Base-by-base conservation (phyloP, 2,888 invertebrate genomes). In the Hirtodrosophila duncani region DNA sequence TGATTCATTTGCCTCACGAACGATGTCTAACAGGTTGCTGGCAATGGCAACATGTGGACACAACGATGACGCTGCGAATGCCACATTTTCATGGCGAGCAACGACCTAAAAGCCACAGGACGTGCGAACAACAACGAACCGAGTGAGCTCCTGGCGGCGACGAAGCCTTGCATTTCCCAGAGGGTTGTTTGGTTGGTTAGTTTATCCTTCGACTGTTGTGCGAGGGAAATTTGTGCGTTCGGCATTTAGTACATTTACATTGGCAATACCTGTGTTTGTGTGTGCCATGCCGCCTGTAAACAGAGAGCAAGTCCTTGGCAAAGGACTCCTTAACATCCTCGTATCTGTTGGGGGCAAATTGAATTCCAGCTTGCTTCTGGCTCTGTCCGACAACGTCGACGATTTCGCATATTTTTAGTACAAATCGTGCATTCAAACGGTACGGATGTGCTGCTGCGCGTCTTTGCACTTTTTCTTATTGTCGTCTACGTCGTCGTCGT, bases 381-480 rank as follows among this genome's bases (percentile, higher is more conserved):
- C 71, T 33, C 50, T 57, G 55, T 49, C 64, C 77, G 58, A 62
- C 39, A 48, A 37, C 24, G 48, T 38, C 37, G 51, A 42, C 24
- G 27, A 36, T 31, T 31, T 38, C 20, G 17, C 42, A 33, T 29
- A 37, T 51, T 65, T 84, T 85, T 86, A 85, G 85, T 85, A 85
- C 86, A 85, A 84, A 83, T 85, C 85, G 85, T 85, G 84, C 83
- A 69, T 83, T 86, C 84, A 72, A 77, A 83, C 82, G 83, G 83
- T 85, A 60, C 83, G 85, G 86, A 81, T 85, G 85, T 80, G 71
- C 67, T 52, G 53, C 62, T 55, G 50, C 44, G 45, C 33, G 50
- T 53, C 52, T 39, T 66, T 49, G 44, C n/a, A n/a, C n/a, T 46
- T 50, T 26, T 56, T 50, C 70, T 66, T 11, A 23, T 27, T 18